Evolutionary conservation across 2,888 invertebrate species (phyloP), one percentile per base, ranked within the genome.

Genomic region (Aquatica leii): DNA sequence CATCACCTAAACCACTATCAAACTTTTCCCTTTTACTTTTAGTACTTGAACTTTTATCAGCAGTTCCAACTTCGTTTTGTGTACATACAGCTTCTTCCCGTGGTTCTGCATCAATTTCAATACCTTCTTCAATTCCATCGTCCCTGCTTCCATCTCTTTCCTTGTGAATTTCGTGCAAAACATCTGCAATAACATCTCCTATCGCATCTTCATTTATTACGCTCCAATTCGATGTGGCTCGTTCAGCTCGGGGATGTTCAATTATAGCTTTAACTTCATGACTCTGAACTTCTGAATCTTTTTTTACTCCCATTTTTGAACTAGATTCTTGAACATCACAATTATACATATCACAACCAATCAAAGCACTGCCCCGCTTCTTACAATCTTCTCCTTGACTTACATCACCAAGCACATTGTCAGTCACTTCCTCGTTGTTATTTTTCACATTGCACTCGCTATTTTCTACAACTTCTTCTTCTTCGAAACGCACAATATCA

Each of bases 1-100:
- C 80, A 43, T 87, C 87, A 0, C 86, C 87, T 55, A 88, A 82
- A 0, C 88, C 88, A 66, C 87, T 87, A 74, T 89, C 88, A 48
- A 87, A 79, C 78, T 88, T 89, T 76, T 87, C 86, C 9, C 87
- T 77, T 69, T 82, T 81, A 5, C 70, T 68, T 2, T 59, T 69
- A 41, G n/a, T n/a, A n/a, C 40, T 60, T 31, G n/a, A 11, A 8
- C 2, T 12, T 48, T 20, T 48, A 72, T 21, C 71, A 63, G 12
- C 70, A 35, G 35, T 35, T 9, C 14, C 70, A 31, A 17, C 17
- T 5, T 46, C 31, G 1, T 15, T 17, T 17, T 20, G 15, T 20
- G 15, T 17, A 11, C 49, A 15, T 2, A n/a, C 37, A 17, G 14
- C 34, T 21, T 34, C 35, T 8, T 34, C 43, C 14, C 18, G 35